These are phyloP conservation scores for Pemphigus obesinymphae DNA, from an alignment of 1,140 invertebrate species.

Conservation along the genomic window DNA sequence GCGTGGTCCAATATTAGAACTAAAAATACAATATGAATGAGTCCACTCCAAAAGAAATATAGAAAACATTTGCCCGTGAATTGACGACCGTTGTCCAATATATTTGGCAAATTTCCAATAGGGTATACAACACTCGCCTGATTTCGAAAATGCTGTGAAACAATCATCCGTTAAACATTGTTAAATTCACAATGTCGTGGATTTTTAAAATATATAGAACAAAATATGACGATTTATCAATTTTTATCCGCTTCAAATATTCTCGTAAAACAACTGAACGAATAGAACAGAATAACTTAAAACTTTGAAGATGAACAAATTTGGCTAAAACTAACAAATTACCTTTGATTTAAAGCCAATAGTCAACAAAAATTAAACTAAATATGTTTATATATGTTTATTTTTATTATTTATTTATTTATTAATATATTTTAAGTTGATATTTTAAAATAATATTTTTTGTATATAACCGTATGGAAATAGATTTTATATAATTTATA, in stretches of 20 bases:
- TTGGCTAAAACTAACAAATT: too few species aligned
- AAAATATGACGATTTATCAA: background rate
- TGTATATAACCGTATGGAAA: too few species aligned
- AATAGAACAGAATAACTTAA: background rate
- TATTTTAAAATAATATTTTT: too few species aligned
- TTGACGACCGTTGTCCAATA: background rate
- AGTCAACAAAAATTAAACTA: too few species aligned
- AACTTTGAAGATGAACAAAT: too few species aligned
- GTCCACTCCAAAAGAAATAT: constrained; percentile 12
- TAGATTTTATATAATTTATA: too few species aligned
- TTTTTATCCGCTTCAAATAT: background rate
- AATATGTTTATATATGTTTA: too few species aligned
- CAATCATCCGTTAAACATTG: background rate
- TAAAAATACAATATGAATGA: constrained; percentile 25
- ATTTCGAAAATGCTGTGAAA: background rate
- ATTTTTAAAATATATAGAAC: background rate
- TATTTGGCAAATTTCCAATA: background rate
- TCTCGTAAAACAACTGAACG: background rate
- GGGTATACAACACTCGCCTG: background rate
- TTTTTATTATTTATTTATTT: too few species aligned
- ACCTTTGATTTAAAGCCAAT: too few species aligned
- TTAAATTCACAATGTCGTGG: background rate
- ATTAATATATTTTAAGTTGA: too few species aligned
- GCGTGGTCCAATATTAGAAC: background rate
- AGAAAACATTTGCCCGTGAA: constrained; percentile 14